Percentiles rank a stretch among this genome's conserved stretches.
Conservation (phyloP, 2,888 invertebrate genomes). For the Amiota communis region DNA sequence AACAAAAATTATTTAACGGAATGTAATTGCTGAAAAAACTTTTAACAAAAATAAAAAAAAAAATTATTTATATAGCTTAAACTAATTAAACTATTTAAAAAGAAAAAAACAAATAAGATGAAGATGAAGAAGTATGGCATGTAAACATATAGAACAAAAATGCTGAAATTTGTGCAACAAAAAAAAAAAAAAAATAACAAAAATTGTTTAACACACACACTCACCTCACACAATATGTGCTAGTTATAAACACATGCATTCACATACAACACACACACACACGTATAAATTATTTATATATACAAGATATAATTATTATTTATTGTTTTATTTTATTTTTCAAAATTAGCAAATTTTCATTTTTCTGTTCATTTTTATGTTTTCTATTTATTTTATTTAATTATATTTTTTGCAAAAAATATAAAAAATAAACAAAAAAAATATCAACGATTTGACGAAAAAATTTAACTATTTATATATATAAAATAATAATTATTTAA, state of each 20-base stretch:
- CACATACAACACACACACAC: constrained; percentile 27
- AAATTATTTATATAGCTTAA: constrained; percentile 37
- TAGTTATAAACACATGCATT: constrained; percentile 6
- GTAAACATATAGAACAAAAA: constrained; percentile 29
- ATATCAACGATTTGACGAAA: constrained; percentile 47
- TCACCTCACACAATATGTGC: background rate
- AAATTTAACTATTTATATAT: background rate
- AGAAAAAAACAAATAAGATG: constrained; percentile 8
- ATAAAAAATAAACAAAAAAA: constrained; percentile 32
- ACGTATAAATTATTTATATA: constrained; percentile 37
- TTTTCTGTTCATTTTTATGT: no score
- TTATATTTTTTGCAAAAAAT: background rate
- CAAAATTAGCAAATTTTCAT: no score
- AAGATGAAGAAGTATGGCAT: no score
- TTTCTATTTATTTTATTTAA: background rate
- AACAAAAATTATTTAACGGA: constrained; percentile 64
- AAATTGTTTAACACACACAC: constrained; percentile 35
- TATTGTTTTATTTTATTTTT: constrained; percentile 24
- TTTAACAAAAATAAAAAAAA: constrained; percentile 40
- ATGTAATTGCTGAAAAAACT: constrained; percentile 71
- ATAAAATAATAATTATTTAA: background rate
- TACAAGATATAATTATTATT: constrained; percentile 35
- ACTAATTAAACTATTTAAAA: constrained; percentile 42
- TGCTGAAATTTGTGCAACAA: constrained; percentile 36
- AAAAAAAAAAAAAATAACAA: constrained; percentile 16